phyloP scores from a whole-genome alignment of 2,113 vertebrate genomes.

The Pollimyrus isidori region DNA sequence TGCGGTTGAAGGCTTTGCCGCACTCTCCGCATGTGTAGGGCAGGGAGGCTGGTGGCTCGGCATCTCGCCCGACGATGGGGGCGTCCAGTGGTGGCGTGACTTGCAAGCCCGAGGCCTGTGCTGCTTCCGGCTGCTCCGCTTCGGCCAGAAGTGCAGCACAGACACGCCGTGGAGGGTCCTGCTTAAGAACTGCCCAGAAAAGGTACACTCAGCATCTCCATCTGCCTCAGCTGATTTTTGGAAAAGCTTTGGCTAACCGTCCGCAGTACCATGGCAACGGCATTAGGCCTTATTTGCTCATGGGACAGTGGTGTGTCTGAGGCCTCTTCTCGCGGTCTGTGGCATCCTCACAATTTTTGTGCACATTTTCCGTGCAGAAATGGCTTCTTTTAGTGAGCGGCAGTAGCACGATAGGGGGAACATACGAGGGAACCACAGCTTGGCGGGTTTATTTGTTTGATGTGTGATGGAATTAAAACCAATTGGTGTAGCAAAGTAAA shows the following conservation, averaged over 20 bases:
- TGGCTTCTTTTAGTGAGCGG: neutral
- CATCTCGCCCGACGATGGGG: neutral
- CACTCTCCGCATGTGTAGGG: neutral
- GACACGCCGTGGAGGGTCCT: neutral
- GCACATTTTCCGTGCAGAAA: neutral
- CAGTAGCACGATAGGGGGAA: neutral
- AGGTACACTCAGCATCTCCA: neutral
- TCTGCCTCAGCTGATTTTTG: neutral
- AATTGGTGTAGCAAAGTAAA: neutral
- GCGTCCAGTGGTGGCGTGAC: neutral
- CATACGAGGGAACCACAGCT: neutral
- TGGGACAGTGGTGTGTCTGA: neutral
- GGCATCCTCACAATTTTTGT: neutral
- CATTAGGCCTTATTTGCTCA: neutral
- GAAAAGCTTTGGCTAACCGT: neutral
- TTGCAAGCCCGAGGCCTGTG: neutral
- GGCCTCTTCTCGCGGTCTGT: neutral
- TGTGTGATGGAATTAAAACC: neutral
- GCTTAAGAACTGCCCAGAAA: neutral
- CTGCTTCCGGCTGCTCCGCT: neutral
- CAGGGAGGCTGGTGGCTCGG: neutral
- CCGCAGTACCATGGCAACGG: neutral
- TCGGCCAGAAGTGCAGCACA: too few relatives aligned
- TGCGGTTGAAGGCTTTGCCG: slow-evolving; percentile 14
- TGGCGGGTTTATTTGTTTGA: neutral